Evolutionary conservation across 2,113 vertebrate genomes (phyloP), one percentile per base, ranked within the genome.

Genomic region (Eulemur macaco): DNA sequence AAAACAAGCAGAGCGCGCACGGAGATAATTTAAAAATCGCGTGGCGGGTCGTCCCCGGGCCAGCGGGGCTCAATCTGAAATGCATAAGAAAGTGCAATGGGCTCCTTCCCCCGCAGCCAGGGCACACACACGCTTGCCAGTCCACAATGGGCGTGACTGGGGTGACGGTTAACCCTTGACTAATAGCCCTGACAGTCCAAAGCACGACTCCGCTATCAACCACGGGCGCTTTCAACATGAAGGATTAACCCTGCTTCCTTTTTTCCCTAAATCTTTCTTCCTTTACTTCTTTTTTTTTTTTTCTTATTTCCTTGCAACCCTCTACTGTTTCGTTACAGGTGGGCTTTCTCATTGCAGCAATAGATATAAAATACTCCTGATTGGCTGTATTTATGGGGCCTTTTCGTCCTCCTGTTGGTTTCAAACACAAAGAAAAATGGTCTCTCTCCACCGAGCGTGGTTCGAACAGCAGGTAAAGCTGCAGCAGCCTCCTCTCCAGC

Each of bases 121-220:
- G 34, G 34, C 52, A 60, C 21, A 8, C 68, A 23, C 81, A 12
- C 45, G 37, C 37, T 69, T 80, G 76, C 92, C 97, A 95, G 98
- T 98, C 98, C 97, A 97, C 98, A 98, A 98, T 98, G 98, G 98
- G 98, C 89, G 97, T 96, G 94, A 98, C 98, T 85, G 97, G 98
- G 99, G 97, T 99, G 99, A 98, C 99, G 98, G 98, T 98, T 98
- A 98, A 98, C 99, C 98, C 98, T 98, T 98, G 98, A 98, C 98
- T 97, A 97, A 98, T 98, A 92, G 95, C 93, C 95, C 86, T 91
- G 96, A 27, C 47, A 96, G 97, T 66, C 47, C 0, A 83, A 54
- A 97, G 96, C 95, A 81, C 95, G 58, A 39, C 93, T 66, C 63
- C 85, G 90, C 96, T 50, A 8, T 92, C 73, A 96, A 95, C 85